phyloP scores from a whole-genome alignment of 2,113 vertebrate species.

The Prietella phreatophila region DNA sequence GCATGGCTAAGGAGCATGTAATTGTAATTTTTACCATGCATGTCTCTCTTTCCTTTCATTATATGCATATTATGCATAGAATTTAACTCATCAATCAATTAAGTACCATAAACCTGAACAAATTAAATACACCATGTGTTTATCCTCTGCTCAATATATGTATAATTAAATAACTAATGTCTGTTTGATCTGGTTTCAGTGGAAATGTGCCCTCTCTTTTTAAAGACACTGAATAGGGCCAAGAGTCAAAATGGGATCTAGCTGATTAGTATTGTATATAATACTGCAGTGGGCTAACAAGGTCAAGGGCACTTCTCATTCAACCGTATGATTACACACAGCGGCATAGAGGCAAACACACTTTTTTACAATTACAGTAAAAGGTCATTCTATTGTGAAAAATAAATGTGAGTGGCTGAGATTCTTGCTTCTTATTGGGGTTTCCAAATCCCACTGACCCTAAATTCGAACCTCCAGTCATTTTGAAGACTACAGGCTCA shows the following conservation, averaged over 20 bases:
- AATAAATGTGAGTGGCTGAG: background rate
- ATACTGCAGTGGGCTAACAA: conserved; percentile 15
- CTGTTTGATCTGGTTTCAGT: conserved; percentile 4
- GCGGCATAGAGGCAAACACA: background rate
- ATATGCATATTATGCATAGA: conserved; percentile 35
- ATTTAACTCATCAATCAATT: conserved; percentile 42
- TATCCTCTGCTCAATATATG: conserved; percentile 29
- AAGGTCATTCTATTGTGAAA: background rate
- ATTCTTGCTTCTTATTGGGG: conserved; percentile 14
- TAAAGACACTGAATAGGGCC: conserved; percentile 11
- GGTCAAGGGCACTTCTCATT: conserved; percentile 10
- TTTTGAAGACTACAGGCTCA: conserved; percentile 30
- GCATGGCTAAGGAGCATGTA: conserved; percentile 41
- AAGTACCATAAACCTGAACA: conserved; percentile 36
- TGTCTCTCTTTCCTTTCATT: conserved; percentile 38
- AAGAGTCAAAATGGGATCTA: conserved; percentile 1
- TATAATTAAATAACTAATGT: conserved; percentile 37
- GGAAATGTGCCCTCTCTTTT: conserved; percentile 29
- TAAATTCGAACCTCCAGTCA: conserved; percentile 26
- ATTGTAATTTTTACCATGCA: conserved; percentile 44
- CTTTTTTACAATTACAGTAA: background rate
- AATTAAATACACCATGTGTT: conserved; percentile 30
- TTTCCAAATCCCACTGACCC: conserved; percentile 24
- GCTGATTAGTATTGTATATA: background rate
- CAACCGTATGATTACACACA: background rate